Evolutionary conservation across 2,797 vertebrate genomes (phyloP).

Genomic region (Phrynocephalus vlangalii): DNA sequence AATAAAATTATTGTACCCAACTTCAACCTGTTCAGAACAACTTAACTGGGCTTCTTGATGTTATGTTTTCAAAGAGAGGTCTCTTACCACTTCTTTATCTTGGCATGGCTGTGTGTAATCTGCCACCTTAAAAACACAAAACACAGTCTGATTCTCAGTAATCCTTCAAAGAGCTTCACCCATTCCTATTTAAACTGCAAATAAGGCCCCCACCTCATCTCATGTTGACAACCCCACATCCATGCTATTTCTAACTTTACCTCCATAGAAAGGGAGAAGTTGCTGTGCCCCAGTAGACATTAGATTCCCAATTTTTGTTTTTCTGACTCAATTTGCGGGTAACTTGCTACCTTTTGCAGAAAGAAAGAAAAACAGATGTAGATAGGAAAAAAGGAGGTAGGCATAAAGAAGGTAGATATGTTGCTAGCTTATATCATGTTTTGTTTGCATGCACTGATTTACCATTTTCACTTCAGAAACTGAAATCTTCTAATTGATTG

Average conservation of each 20-base stretch:
- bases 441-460: too few relatives aligned
- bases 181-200: slow-evolving; percentile 20
- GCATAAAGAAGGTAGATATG: too few relatives aligned
- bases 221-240: not conserved
- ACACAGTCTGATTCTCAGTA: slow-evolving; percentile 31
- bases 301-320: not conserved
- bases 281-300: not conserved
- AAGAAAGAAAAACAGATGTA: too few relatives aligned
- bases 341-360: too few relatives aligned
- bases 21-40: not conserved
- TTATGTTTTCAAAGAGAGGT: slow-evolving; percentile 4
- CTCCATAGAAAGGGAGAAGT: not conserved
- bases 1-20: not conserved
- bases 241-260: not conserved
- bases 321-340: not conserved
- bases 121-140: slow-evolving; percentile 11
- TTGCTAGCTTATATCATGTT: too few relatives aligned
- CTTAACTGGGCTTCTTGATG: not conserved
- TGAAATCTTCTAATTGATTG: too few relatives aligned
- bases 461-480: too few relatives aligned
- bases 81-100: slow-evolving; percentile 24
- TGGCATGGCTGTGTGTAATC: slow-evolving; percentile 18
- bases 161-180: slow-evolving; percentile 21
- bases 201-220: not conserved
- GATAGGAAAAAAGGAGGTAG: too few relatives aligned